These are phyloP conservation scores for Paradoxurus hermaphroditus DNA, from an alignment of 2,113 vertebrate species.

Conservation along the genomic window DNA sequence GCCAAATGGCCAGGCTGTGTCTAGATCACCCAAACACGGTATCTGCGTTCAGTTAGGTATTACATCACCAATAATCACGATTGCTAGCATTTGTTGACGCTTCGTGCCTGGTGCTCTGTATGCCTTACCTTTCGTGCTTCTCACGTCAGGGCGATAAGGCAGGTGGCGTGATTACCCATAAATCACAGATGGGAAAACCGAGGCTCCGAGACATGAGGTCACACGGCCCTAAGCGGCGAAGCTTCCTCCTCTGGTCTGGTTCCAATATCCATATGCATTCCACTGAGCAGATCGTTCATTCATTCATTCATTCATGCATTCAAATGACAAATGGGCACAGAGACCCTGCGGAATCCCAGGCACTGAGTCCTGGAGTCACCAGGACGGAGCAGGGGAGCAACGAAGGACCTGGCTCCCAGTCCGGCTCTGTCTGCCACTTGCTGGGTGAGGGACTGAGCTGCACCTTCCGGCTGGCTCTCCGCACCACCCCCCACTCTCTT, in stretches of 20 bases:
- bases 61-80: not conserved
- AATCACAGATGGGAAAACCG: not conserved
- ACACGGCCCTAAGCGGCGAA: not conserved
- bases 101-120: not conserved
- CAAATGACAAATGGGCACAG: not conserved
- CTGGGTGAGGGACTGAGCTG: not conserved
- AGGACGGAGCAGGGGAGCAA: not conserved
- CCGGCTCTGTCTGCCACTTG: not conserved
- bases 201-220: not conserved
- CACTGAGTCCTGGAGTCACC: fast-evolving
- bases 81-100: fast-evolving
- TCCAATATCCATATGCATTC: not conserved
- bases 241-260: not conserved
- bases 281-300: no score
- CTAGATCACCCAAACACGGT: not conserved
- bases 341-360: fast-evolving
- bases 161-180: not conserved
- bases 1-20: not conserved
- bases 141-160: not conserved
- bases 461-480: not conserved
- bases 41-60: not conserved
- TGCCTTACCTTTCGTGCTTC: fast-evolving
- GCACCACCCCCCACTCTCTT: not conserved
- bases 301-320: not conserved
- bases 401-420: not conserved